Evolutionary conservation across 2,888 invertebrate genomes (phyloP), one percentile per base, ranked within the genome.

Genomic region (Leptinotarsa haldemani): DNA sequence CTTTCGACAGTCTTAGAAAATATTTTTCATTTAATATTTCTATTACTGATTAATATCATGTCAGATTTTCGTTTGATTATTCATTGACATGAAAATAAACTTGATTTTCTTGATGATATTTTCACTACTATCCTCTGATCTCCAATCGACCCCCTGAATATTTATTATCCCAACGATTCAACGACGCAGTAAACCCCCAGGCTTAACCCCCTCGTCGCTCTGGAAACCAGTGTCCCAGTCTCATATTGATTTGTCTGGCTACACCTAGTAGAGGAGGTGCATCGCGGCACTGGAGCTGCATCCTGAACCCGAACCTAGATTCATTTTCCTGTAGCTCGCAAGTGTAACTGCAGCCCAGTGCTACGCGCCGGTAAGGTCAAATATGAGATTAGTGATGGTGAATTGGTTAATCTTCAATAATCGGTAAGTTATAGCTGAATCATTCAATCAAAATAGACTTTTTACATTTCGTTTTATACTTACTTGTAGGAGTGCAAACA

Each of bases 221-320:
- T 66, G 77, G 78, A 69, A 75, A 80, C 73, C 61, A 67, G 53
- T 65, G 77, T 70, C 78, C 78, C 77, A 74, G 77, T 74, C 74
- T 65, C 61, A n/a, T 78, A 78, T 78, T 77, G 80, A 80, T 80
- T 75, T 50, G 69, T 74, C 69, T 71, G 76, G 74, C 76, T 71
- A 72, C 73, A 74, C 76, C 74, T 74, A 74, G 70, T 67, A 50
- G 70, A 65, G 22, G 40, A 75, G 67, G 66, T 78, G 76, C 79
- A 78, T 75, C 78, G 65, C 65, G 66, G 74, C 70, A 67, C 71
- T 30, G 71, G 65, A 75, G 70, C 69, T 74, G 65, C 71, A 70
- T 50, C 58, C 70, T 58, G 56, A 56, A 69, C 69, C 61, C 76
- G 67, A 74, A 70, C 65, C 70, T 74, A 69, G 65, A 67, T 71